Evolutionary conservation across 2,888 invertebrate species (phyloP), one percentile per base, ranked within the genome.

Genomic region (Panopea generosa): DNA sequence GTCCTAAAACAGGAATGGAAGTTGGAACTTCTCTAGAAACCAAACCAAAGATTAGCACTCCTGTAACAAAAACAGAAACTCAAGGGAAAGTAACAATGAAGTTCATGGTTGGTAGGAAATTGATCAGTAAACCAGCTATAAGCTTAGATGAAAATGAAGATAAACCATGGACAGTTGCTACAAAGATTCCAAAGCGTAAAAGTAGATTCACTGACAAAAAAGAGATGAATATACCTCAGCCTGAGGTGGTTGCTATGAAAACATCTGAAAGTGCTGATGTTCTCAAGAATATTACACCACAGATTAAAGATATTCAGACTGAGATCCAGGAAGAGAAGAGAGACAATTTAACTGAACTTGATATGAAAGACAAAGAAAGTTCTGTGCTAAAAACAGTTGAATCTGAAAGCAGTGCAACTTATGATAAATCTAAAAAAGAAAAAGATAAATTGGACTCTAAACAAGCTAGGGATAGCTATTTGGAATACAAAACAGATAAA

Each of bases 51-150:
- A 22, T 24, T 43, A 2, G 24, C 7, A 26, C 2, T 18, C 26
- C 22, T 11, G 16, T 24, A 20, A n/a, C 40, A 40, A 65, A 45
- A 45, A 11, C 4, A 18, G 50, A 18, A 29, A n/a, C 18, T 16
- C 38, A 57, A 33, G 33, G 57, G 27, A 76, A 74, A 55, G 62
- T 80, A 18, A 72, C 67, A 1, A 68, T 80, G 65, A 80, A 73
- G 33, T 65, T 76, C 52, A 62, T 63, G 2, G 18, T 40, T 2
- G 80, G 80, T n/a, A 73, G 73, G 24, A 80, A 80, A 60, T 27
- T 80, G 7, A 66, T 76, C 24, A 56, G 67, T 16, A 79, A 79
- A 40, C 61, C 79, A 43, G 75, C 79, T 4, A 63, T 73, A n/a
- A 50, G 47, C 26, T 22, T 45, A 53, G 78, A 78, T 66, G 79